Conservation (phyloP, 2,888 invertebrate genomes). For the Blomia tropicalis region DNA sequence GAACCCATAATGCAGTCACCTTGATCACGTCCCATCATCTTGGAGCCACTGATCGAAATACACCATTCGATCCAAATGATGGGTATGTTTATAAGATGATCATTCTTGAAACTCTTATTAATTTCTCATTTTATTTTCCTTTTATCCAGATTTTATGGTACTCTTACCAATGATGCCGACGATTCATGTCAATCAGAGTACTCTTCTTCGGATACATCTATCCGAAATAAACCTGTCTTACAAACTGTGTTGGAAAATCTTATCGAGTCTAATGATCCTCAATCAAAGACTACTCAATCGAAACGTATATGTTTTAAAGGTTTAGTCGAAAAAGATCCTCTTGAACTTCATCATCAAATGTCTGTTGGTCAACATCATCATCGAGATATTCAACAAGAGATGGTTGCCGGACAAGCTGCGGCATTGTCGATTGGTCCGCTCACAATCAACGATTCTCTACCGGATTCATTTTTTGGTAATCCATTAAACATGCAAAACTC, state of each 20-base stretch:
- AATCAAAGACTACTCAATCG: not conserved
- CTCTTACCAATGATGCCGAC: not conserved
- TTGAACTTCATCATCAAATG: not conserved
- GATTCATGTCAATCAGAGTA: constrained; percentile 7
- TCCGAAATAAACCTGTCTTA: not conserved
- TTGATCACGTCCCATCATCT: not conserved
- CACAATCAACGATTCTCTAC: not conserved
- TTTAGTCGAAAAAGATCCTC: not conserved
- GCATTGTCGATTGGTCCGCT: not conserved
- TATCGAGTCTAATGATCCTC: not conserved
- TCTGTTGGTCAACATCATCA: not conserved
- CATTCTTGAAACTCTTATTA: not conserved
- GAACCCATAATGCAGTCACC: not conserved
- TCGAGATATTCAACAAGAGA: not conserved
- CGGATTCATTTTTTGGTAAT: not conserved
- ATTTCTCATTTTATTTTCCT: constrained; percentile 1
- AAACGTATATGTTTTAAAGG: constrained; percentile 4
- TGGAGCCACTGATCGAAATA: no score
- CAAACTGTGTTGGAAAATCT: not conserved
- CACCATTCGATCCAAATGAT: not conserved
- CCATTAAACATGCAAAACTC: not conserved
- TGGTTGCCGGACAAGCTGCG: not conserved
- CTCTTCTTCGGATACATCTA: not conserved
- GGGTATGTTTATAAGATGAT: not conserved
- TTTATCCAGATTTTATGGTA: not conserved